phyloP scores from a whole-genome alignment of 2,113 vertebrate genomes.

The Pithys albifrons region DNA sequence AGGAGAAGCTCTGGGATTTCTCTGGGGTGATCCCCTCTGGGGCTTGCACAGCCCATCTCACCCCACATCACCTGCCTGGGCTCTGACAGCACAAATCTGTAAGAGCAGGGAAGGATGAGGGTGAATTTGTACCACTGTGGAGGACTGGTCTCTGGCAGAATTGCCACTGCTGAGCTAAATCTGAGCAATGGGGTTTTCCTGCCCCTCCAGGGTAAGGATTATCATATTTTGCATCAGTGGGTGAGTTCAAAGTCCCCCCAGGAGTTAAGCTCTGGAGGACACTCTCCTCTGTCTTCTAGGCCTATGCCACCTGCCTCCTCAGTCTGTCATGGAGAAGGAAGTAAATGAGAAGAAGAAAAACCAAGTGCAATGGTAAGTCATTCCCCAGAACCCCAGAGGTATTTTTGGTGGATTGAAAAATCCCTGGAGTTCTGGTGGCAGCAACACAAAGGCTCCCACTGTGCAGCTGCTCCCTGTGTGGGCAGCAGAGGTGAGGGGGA shows the following conservation, averaged over 20 bases:
- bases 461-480: fast-evolving
- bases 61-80: background rate
- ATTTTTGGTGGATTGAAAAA: background rate
- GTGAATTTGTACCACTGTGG: background rate
- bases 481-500: fast-evolving
- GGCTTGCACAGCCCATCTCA: background rate
- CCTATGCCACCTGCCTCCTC: conserved; percentile 52
- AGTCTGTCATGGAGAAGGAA: conserved; percentile 62
- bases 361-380: conserved; percentile 35
- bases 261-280: background rate
- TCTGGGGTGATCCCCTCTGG: background rate
- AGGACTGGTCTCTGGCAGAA: background rate
- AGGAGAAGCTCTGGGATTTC: background rate
- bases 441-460: background rate
- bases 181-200: background rate
- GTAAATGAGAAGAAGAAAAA: conserved; percentile 58
- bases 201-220: background rate
- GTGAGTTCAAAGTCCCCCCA: background rate
- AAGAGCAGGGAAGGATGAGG: background rate
- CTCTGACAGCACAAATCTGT: background rate
- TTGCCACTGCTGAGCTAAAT: background rate
- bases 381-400: background rate
- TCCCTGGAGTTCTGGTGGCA: background rate
- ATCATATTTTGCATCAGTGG: background rate
- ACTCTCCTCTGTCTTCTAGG: conserved; percentile 41